A percentile compares a stretch with the other conserved stretches of the same genome.
phyloP scores from a whole-genome alignment of 2,113 vertebrate genomes.

The Psammodynastes pulverulentus region DNA sequence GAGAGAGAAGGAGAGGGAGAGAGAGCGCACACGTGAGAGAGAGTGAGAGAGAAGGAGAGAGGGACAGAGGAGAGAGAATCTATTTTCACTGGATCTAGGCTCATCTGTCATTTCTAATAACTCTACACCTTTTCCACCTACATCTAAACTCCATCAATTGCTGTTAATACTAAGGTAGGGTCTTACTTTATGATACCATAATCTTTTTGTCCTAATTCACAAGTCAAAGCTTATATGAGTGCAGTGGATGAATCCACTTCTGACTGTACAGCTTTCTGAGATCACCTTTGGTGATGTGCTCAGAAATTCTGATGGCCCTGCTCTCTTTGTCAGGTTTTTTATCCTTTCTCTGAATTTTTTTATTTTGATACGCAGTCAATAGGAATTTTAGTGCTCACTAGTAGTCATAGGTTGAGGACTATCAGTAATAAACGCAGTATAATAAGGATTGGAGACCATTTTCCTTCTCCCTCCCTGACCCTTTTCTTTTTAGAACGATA shows the following conservation, averaged over 20 bases:
- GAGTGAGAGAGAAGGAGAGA: no score
- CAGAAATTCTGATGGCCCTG: neutral
- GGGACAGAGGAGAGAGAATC: neutral
- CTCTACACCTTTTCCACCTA: neutral
- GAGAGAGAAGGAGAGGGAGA: no score
- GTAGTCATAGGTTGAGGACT: no score
- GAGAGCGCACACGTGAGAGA: no score
- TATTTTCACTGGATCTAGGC: neutral
- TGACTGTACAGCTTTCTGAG: neutral
- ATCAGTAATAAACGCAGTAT: neutral
- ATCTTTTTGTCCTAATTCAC: neutral
- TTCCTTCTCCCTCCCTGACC: neutral
- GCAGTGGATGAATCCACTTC: neutral
- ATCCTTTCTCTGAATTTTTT: neutral
- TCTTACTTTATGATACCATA: neutral
- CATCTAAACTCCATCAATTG: neutral
- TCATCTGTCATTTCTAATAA: neutral
- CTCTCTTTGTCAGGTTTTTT: neutral
- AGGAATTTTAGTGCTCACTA: no score
- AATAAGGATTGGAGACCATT: neutral
- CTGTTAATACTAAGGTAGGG: neutral
- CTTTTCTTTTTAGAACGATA: neutral
- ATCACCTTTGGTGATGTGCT: neutral
- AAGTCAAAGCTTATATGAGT: neutral
- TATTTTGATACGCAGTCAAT: neutral